Conservation (phyloP, 1,140 invertebrate species). For the Pachypeltis micranthus region DNA sequence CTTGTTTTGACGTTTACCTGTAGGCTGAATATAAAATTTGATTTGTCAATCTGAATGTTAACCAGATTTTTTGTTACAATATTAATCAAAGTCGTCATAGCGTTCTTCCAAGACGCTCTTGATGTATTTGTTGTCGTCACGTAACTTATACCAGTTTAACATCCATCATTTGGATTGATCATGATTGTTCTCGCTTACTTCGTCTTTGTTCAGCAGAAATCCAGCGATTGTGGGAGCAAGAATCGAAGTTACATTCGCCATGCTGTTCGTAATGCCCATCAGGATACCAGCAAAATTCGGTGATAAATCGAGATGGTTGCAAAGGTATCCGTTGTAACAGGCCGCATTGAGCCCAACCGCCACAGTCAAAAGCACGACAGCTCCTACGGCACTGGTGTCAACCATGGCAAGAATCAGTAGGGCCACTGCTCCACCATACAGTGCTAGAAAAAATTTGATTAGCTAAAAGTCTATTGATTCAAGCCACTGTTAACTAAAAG, state of each 20-base stretch:
- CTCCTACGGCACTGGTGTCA: slow-evolving; percentile 45
- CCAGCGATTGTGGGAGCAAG: slow-evolving; percentile 49
- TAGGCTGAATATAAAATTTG: too few species aligned
- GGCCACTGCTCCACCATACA: slow-evolving; percentile 37
- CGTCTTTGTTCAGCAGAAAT: slow-evolving; percentile 34
- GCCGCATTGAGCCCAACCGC: slow-evolving; percentile 47
- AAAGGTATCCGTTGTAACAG: slow-evolving; percentile 41
- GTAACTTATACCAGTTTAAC: too few species aligned
- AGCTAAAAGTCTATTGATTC: too few species aligned
- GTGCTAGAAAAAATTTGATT: slow-evolving; percentile 21
- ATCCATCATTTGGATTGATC: too few species aligned
- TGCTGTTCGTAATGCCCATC: slow-evolving; percentile 68
- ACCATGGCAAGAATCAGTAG: slow-evolving; percentile 49
- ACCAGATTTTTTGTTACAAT: too few species aligned
- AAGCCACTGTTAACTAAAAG: too few species aligned
- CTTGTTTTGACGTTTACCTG: too few species aligned
- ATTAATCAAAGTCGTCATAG: too few species aligned
- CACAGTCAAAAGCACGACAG: slow-evolving; percentile 34
- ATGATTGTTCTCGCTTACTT: too few species aligned
- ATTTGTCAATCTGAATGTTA: too few species aligned
- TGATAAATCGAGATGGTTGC: slow-evolving; percentile 62
- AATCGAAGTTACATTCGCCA: slow-evolving; percentile 57
- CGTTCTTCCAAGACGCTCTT: too few species aligned
- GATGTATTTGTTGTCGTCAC: too few species aligned
- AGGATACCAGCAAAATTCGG: slow-evolving; percentile 56